Evolutionary conservation across 2,888 invertebrate genomes (phyloP).

Genomic region (Corbicula japonica): DNA sequence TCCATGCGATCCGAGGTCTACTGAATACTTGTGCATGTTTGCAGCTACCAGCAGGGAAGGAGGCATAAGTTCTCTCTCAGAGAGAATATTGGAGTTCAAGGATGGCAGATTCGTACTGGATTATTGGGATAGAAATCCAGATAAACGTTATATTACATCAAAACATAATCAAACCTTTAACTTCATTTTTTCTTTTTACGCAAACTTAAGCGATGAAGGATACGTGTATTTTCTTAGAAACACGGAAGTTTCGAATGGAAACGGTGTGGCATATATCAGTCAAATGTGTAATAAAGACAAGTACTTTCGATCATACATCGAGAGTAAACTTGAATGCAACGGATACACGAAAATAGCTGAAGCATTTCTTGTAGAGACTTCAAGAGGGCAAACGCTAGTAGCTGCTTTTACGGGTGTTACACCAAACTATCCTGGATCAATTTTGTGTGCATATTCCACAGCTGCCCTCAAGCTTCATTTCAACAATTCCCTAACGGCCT

Average conservation of each 20-base stretch:
- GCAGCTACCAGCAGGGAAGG: not conserved
- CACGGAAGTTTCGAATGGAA: not conserved
- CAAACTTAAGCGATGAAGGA: not conserved
- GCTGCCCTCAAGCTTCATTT: not conserved
- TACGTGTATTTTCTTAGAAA: constrained; percentile 32
- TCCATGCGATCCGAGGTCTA: too few relatives aligned
- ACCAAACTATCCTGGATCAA: constrained; percentile 5
- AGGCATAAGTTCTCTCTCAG: not conserved
- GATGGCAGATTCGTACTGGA: not conserved
- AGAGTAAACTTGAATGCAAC: constrained; percentile 28
- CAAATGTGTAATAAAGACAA: constrained; percentile 17
- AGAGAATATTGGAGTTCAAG: not conserved
- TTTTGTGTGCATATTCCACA: constrained; percentile 5
- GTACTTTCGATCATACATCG: constrained; percentile 31
- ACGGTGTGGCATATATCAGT: constrained; percentile 16
- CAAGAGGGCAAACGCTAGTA: not conserved
- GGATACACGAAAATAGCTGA: constrained; percentile 16
- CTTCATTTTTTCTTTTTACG: constrained; percentile 12
- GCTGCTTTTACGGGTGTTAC: not conserved
- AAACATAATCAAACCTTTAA: not conserved
- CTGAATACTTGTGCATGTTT: not conserved
- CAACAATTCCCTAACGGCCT: not conserved
- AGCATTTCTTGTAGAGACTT: not conserved
- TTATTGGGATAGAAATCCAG: not conserved
- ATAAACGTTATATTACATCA: not conserved